These are phyloP conservation scores for Xenopus laevis DNA, from an alignment of 2,113 vertebrate species.

Conservation along the genomic window DNA sequence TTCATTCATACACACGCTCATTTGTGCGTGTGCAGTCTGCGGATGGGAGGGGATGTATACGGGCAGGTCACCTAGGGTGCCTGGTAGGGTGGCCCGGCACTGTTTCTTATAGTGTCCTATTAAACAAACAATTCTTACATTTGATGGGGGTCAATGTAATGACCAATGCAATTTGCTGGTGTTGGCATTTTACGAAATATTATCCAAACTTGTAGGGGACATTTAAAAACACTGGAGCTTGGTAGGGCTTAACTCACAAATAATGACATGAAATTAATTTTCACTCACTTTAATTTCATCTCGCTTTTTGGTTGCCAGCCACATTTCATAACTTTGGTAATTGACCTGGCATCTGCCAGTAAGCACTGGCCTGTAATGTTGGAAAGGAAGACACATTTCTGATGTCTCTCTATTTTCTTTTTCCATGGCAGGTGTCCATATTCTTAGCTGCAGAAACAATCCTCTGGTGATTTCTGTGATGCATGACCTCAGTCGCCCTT, in stretches of 20 bases:
- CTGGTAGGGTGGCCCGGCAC: no score
- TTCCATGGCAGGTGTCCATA: conserved; percentile 81
- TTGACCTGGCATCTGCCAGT: not conserved
- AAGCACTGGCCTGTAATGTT: not conserved
- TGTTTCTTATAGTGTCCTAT: no score
- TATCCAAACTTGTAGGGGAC: no score
- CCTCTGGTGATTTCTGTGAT: conserved; percentile 95
- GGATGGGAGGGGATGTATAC: no score
- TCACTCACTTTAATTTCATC: not conserved
- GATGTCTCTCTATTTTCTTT: conserved; percentile 44
- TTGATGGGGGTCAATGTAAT: no score
- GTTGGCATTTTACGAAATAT: no score
- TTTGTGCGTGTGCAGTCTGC: no score
- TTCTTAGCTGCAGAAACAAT: conserved; percentile 94
- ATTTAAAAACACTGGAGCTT: not conserved
- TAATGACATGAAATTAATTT: not conserved
- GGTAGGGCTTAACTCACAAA: not conserved
- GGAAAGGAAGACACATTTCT: not conserved
- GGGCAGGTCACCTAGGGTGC: no score
- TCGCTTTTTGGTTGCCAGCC: not conserved
- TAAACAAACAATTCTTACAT: no score
- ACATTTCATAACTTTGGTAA: not conserved
- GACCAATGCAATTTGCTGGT: no score
- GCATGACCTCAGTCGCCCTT: conserved; percentile 94
- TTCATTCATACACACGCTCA: no score